phyloP scores from a whole-genome alignment of 2,113 vertebrate species.

The Beaufortia kweichowensis region DNA sequence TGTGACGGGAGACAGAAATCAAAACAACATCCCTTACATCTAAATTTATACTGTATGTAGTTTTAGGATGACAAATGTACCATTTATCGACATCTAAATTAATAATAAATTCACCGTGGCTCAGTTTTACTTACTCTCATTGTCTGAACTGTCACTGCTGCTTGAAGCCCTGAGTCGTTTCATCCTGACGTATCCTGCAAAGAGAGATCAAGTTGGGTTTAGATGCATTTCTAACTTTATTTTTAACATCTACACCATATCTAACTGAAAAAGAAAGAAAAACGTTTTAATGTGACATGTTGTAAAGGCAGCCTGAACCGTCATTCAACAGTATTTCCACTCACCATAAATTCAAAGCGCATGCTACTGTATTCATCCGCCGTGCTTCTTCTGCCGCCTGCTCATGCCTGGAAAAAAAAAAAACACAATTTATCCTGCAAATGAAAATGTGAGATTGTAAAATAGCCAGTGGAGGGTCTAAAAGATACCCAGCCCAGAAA shows the following conservation, averaged over 20 bases:
- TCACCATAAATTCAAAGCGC: conserved; percentile 71
- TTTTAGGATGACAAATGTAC: neutral
- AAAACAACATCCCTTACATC: neutral
- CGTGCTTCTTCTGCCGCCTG: conserved; percentile 35
- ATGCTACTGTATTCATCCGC: conserved; percentile 64
- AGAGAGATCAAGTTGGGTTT: neutral
- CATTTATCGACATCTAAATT: neutral
- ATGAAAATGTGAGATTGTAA: neutral
- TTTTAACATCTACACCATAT: no score
- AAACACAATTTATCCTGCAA: conserved; percentile 6
- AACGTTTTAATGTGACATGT: no score
- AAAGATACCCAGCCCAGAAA: neutral
- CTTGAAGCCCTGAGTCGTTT: conserved; percentile 91
- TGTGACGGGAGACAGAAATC: neutral
- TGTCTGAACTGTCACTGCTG: conserved; percentile 98
- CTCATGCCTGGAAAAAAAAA: conserved; percentile 58
- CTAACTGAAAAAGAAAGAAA: no score
- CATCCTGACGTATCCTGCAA: conserved; percentile 92
- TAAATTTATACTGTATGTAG: neutral
- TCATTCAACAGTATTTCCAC: conserved; percentile 5
- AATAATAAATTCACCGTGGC: neutral
- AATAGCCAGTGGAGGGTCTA: neutral
- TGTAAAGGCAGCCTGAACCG: no score
- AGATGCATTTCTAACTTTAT: neutral
- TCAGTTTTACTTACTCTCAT: conserved; percentile 86